phyloP scores from a whole-genome alignment of 1,140 invertebrate genomes.

The Cydia pomonella region DNA sequence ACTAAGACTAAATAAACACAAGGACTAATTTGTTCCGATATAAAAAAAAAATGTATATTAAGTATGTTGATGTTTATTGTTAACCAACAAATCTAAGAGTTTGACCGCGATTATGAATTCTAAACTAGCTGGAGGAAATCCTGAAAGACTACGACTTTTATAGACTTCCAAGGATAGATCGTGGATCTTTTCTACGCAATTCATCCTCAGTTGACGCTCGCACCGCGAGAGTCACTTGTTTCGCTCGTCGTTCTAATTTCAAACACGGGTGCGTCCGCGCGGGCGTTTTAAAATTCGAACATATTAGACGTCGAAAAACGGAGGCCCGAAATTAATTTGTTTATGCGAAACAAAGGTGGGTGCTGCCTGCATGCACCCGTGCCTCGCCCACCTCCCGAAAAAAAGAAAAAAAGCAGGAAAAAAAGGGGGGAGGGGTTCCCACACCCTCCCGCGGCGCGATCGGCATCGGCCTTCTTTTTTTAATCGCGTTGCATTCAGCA shows the following conservation, averaged over 20 bases:
- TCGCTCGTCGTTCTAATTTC: constrained; percentile 27
- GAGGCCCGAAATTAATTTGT: constrained; percentile 79
- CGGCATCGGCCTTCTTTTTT: constrained; percentile 79
- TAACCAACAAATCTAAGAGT: no score
- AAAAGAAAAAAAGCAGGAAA: constrained; percentile 74
- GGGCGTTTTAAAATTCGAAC: constrained; percentile 55
- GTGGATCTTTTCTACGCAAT: neutral
- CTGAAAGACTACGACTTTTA: no score
- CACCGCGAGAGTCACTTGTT: neutral
- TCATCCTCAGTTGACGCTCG: neutral
- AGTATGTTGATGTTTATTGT: no score
- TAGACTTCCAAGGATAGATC: no score
- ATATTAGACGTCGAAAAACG: constrained; percentile 78
- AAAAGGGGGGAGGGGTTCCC: constrained; percentile 56
- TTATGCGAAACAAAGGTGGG: constrained; percentile 80
- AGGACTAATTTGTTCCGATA: no score
- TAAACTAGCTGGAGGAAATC: no score
- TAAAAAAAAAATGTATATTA: no score
- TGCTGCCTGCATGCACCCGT: constrained; percentile 77
- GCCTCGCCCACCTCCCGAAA: constrained; percentile 75
- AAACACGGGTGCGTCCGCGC: constrained; percentile 25
- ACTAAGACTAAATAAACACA: no score
- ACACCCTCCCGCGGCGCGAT: constrained; percentile 71
- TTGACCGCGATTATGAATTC: no score
- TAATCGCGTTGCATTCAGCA: constrained; percentile 78